Percentiles rank a stretch among this genome's conserved stretches.
Evolutionary conservation across 2,888 invertebrate species (phyloP).

Genomic region (Callosobruchus maculatus): DNA sequence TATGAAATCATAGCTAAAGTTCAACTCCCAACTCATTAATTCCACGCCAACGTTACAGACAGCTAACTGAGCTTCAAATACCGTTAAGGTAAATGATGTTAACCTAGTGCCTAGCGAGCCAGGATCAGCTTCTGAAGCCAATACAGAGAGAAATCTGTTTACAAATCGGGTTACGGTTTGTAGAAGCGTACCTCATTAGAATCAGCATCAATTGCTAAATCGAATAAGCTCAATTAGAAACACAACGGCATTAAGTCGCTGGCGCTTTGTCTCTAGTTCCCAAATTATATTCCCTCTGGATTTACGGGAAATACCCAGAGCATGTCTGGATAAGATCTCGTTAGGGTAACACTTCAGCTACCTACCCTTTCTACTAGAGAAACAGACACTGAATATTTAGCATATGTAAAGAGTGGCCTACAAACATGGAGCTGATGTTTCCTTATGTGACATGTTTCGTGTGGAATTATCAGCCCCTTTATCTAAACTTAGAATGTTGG

Average conservation of each 20-base stretch:
- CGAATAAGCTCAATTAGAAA: not conserved
- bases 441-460: too few species aligned
- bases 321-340: not conserved
- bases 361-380: not conserved
- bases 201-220: not conserved
- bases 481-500: too few species aligned
- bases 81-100: not conserved
- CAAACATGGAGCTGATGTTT: too few species aligned
- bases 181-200: not conserved
- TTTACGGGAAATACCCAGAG: not conserved
- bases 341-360: not conserved
- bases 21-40: not conserved
- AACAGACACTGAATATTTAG: not conserved
- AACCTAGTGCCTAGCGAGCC: not conserved
- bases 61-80: not conserved
- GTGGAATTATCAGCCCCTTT: too few species aligned
- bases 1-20: not conserved
- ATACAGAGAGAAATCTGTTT: not conserved
- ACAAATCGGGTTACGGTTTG: not conserved
- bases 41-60: not conserved
- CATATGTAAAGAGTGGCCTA: too few species aligned
- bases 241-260: not conserved
- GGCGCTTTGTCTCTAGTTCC: not conserved
- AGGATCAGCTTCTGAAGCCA: not conserved
- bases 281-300: not conserved